These are phyloP conservation scores for Catharus fuscescens DNA, from an alignment of 2,113 vertebrate species.

Conservation along the genomic window DNA sequence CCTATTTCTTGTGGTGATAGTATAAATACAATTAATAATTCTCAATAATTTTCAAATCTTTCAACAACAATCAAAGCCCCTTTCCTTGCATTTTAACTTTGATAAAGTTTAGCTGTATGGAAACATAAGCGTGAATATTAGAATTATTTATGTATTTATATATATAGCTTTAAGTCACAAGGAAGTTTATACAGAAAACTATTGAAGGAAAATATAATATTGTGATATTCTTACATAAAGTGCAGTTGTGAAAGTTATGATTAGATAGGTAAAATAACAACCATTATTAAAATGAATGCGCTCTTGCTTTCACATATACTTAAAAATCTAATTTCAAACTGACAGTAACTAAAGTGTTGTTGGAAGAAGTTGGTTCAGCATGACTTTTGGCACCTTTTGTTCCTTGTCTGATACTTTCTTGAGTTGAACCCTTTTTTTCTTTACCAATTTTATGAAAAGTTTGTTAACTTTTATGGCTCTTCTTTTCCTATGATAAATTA, in stretches of 20 bases:
- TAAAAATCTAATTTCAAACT: neutral
- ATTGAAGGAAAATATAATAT: neutral
- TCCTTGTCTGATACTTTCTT: neutral
- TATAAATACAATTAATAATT: neutral
- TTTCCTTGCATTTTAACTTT: neutral
- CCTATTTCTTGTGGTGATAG: neutral
- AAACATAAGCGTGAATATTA: neutral
- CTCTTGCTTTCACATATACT: neutral
- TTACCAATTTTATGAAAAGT: slow-evolving; percentile 19
- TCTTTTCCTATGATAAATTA: slow-evolving; percentile 56
- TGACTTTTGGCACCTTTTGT: slow-evolving; percentile 34
- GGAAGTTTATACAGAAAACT: neutral
- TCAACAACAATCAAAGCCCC: neutral
- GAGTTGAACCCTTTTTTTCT: neutral
- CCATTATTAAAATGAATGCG: neutral
- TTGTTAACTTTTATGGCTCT: slow-evolving; percentile 45
- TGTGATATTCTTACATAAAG: neutral
- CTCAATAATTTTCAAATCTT: neutral
- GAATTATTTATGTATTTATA: neutral
- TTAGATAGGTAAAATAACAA: neutral
- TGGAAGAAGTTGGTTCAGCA: neutral
- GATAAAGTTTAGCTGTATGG: neutral
- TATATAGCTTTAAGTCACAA: neutral
- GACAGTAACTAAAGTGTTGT: neutral
- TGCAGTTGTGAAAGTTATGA: neutral